A percentile compares a stretch with the other conserved stretches of the same genome.
Evolutionary conservation across 2,888 invertebrate genomes (phyloP).

Genomic region (Caenorhabditis virilis): DNA sequence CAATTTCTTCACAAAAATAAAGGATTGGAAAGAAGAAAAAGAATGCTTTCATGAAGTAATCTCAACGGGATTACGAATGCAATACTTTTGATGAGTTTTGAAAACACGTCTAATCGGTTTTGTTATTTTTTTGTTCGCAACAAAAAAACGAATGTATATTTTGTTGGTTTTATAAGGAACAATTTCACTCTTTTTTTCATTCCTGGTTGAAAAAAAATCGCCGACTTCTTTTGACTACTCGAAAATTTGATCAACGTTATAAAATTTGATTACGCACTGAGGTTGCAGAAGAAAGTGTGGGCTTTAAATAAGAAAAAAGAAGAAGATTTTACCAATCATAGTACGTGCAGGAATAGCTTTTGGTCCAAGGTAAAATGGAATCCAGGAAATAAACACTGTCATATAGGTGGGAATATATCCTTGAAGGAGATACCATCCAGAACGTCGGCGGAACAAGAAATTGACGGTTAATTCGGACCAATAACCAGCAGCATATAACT

Average conservation of each 20-base stretch:
- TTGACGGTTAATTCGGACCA: slow-evolving; percentile 68
- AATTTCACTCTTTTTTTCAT: neutral
- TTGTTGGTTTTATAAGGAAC: neutral
- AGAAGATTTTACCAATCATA: slow-evolving; percentile 58
- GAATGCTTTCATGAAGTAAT: too few relatives aligned
- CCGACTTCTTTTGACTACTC: slow-evolving; percentile 1
- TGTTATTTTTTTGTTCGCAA: too few relatives aligned
- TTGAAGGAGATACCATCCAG: slow-evolving; percentile 68
- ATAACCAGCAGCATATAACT: slow-evolving; percentile 66
- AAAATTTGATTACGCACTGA: slow-evolving; percentile 33
- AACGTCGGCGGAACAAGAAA: slow-evolving; percentile 64
- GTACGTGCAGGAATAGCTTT: slow-evolving; percentile 66
- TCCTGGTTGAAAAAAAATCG: slow-evolving; percentile 2
- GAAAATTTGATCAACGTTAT: slow-evolving; percentile 36
- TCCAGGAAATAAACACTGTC: slow-evolving; percentile 68
- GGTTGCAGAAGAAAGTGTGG: slow-evolving; percentile 3
- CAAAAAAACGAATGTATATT: neutral
- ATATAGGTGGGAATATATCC: slow-evolving; percentile 68
- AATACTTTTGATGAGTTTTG: too few relatives aligned
- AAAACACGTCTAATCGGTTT: too few relatives aligned
- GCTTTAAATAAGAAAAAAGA: neutral
- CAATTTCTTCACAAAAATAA: too few relatives aligned
- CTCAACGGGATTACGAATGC: too few relatives aligned
- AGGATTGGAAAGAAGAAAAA: too few relatives aligned
- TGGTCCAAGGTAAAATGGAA: slow-evolving; percentile 67